phyloP scores from a whole-genome alignment of 2,797 vertebrate genomes.

The Setipinna tenuifilis region DNA sequence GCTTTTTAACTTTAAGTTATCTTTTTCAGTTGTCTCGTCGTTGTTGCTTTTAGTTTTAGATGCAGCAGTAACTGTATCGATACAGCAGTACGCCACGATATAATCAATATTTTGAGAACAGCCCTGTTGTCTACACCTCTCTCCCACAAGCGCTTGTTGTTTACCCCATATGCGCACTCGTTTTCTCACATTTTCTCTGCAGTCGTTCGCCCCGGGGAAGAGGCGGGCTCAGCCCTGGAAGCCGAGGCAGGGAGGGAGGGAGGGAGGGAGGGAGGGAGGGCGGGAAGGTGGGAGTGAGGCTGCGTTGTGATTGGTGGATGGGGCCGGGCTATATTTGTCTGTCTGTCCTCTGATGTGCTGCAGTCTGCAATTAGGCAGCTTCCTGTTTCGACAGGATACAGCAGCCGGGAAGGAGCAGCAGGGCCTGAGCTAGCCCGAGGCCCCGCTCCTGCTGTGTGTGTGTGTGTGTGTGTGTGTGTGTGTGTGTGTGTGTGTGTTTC shows the following conservation, averaged over 20 bases:
- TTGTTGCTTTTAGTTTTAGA: too few relatives aligned
- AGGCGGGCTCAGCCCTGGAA: not conserved
- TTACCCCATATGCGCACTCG: too few relatives aligned
- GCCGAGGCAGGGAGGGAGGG: not conserved
- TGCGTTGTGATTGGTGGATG: slow-evolving; percentile 30
- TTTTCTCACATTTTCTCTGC: too few relatives aligned
- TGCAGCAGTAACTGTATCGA: too few relatives aligned
- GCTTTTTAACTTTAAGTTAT: too few relatives aligned
- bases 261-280: not conserved
- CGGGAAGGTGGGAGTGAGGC: not conserved
- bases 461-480: slow-evolving; percentile 11
- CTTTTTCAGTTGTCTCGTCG: too few relatives aligned
- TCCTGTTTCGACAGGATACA: slow-evolving; percentile 71
- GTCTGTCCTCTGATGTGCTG: slow-evolving; percentile 67
- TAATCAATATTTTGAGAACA: too few relatives aligned
- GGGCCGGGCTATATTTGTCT: slow-evolving; percentile 64
- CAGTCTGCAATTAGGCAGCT: slow-evolving; percentile 70
- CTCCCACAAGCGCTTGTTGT: too few relatives aligned
- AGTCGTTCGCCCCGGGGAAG: not conserved
- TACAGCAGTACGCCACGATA: too few relatives aligned
- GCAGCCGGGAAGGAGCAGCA: slow-evolving; percentile 42
- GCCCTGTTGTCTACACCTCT: too few relatives aligned
- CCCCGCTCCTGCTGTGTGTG: not conserved
- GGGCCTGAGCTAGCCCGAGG: not conserved
- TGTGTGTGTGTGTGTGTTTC: not conserved